Base-by-base conservation (phyloP, 2,888 invertebrate species). In the Gasteruption jaculator region DNA sequence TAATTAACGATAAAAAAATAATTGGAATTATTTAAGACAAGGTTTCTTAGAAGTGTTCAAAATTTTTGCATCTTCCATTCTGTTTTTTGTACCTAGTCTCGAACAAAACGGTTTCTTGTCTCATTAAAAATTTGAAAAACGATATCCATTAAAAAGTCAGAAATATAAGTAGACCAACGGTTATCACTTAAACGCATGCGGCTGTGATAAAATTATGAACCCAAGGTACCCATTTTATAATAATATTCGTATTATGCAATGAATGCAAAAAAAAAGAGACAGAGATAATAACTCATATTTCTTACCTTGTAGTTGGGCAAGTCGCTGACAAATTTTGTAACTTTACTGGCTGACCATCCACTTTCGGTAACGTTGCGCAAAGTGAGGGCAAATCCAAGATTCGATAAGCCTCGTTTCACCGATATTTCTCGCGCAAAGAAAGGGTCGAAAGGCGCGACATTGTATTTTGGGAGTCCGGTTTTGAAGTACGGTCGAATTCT, bases 391-490 rank as follows among this genome's bases (percentile, higher is more conserved):
- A 86, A 86, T 22, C 83, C 83, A 29, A 84, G 72, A 37, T 82
- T 76, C 4, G 76, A 74, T 32, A 80, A 75, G 5, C 81, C 80
- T 1, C 85, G 76, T 24, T 73, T 71, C 50, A 83, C 81, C 24
- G 76, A 77, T 15, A 89, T 76, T 60, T 83, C 82, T 8, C 75
- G 73, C 1, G 84, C 82, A 54, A 76, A 80, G 65, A 89, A 87
- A 0, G 90, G 90, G 71, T 90, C 90, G 60, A 89, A 86, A 0
- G 88, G 79, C 0, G 77, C 77, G 2, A 90, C 77, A 22, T 82
- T 81, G 65, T 84, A 79, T 54, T 83, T 80, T 0, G 86, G 79
- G 31, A 89, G 73, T 43, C 89, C 89, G 56, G 78, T 75, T 71
- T 82, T 80, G 66, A 86, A 87, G 65, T 77, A 85, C 1, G 83